phyloP scores from a whole-genome alignment of 2,888 invertebrate species.

The Apocheima hispidaria region DNA sequence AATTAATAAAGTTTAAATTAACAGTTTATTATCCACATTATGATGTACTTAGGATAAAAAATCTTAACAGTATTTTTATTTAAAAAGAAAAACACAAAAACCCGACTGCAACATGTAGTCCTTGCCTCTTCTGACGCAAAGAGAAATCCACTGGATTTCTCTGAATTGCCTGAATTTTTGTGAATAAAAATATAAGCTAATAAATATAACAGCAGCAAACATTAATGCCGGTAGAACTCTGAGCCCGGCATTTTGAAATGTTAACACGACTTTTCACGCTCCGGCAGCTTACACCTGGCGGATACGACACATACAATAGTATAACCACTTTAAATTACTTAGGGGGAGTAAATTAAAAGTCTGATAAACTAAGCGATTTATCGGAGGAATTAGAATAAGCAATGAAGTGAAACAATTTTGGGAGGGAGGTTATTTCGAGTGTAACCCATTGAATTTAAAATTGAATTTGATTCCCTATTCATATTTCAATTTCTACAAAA shows the following conservation, averaged over 20 bases:
- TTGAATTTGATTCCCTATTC: too few species aligned
- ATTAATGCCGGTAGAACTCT: slow-evolving; percentile 22
- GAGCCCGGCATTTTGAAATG: slow-evolving; percentile 70
- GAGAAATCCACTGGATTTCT: too few species aligned
- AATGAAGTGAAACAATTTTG: slow-evolving; percentile 46
- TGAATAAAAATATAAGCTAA: too few species aligned
- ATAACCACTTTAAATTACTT: slow-evolving; percentile 45
- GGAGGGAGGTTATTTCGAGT: slow-evolving; percentile 38
- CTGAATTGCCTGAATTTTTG: too few species aligned
- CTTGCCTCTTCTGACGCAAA: too few species aligned
- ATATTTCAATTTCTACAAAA: too few species aligned
- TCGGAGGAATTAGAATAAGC: slow-evolving; percentile 40
- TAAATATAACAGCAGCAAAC: slow-evolving; percentile 7
- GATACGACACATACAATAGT: slow-evolving; percentile 44
- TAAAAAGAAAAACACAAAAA: too few species aligned
- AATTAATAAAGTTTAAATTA: too few species aligned
- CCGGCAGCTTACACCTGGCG: slow-evolving; percentile 63
- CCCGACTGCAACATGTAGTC: too few species aligned
- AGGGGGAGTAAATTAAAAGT: slow-evolving; percentile 37
- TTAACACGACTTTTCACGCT: slow-evolving; percentile 63
- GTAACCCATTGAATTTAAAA: slow-evolving; percentile 24
- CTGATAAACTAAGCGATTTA: slow-evolving; percentile 30
- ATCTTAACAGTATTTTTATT: too few species aligned
- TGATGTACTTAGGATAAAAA: too few species aligned
- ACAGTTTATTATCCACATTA: too few species aligned